Conservation (phyloP, 2,888 invertebrate genomes). For the Corythucha ciliata region DNA sequence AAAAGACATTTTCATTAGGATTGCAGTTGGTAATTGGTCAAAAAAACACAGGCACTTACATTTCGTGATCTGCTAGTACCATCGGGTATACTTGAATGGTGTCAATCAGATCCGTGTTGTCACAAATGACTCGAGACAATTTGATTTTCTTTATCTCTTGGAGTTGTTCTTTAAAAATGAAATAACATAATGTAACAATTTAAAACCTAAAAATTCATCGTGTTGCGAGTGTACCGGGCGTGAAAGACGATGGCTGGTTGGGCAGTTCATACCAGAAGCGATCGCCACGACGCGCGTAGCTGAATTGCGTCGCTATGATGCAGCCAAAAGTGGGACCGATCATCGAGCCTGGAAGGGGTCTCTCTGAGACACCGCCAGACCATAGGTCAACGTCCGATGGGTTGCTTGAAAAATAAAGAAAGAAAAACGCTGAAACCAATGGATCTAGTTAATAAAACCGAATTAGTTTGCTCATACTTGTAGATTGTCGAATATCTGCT, state of each 20-base stretch:
- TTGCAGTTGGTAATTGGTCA: not conserved
- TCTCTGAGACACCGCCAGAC: slow-evolving; percentile 89
- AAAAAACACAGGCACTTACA: slow-evolving; percentile 63
- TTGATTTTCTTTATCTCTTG: slow-evolving; percentile 71
- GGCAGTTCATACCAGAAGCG: slow-evolving; percentile 92
- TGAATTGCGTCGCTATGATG: slow-evolving; percentile 86
- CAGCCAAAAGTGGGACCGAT: slow-evolving; percentile 91
- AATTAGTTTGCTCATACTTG: slow-evolving; percentile 49
- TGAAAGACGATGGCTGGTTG: slow-evolving; percentile 84
- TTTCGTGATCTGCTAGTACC: slow-evolving; percentile 85
- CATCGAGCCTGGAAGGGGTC: slow-evolving; percentile 82
- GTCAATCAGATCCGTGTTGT: slow-evolving; percentile 85
- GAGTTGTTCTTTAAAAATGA: slow-evolving; percentile 57
- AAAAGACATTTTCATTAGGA: not conserved
- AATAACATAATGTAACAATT: not conserved
- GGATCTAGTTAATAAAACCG: not conserved
- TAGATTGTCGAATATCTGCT: slow-evolving; percentile 72
- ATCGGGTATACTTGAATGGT: slow-evolving; percentile 85
- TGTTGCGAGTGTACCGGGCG: slow-evolving; percentile 45
- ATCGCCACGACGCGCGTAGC: slow-evolving; percentile 78
- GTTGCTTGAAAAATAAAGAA: slow-evolving; percentile 49
- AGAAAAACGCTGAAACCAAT: too few relatives aligned
- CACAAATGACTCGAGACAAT: slow-evolving; percentile 75
- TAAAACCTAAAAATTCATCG: not conserved
- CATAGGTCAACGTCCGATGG: slow-evolving; percentile 88